Conservation (phyloP, 2,888 invertebrate genomes). For the Thereva nobilitata region DNA sequence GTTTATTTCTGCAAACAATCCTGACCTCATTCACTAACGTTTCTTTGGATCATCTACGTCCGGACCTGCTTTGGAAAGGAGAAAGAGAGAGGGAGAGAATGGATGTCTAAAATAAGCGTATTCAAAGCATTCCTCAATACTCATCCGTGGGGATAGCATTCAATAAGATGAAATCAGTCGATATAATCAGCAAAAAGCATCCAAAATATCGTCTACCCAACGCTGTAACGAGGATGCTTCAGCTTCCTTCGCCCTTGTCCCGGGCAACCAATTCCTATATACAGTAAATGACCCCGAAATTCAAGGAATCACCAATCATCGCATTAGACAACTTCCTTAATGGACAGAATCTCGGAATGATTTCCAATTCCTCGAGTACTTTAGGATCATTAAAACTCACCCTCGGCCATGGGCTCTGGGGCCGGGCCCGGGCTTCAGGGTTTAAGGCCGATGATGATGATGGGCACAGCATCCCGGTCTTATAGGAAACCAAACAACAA, state of each 20-base stretch:
- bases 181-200: constrained; percentile 27
- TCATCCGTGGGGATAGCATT: neutral
- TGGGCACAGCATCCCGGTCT: no score
- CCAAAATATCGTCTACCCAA: constrained; percentile 1
- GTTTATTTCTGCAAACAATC: no score
- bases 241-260: neutral
- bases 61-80: no score
- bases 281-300: constrained; percentile 25
- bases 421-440: no score
- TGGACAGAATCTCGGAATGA: constrained; percentile 29
- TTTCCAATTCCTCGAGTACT: constrained; percentile 27
- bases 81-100: no score
- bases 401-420: neutral
- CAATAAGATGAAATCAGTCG: constrained; percentile 10
- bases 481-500: neutral
- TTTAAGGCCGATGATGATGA: no score
- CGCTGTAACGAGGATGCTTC: neutral
- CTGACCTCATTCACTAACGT: no score
- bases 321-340: constrained; percentile 32
- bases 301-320: constrained; percentile 30
- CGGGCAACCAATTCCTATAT: constrained; percentile 11
- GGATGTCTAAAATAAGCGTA: constrained; percentile 1
- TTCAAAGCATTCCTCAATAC: constrained; percentile 1
- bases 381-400: constrained; percentile 27
- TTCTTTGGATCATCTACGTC: no score